Conservation (phyloP, 2,797 vertebrate species). For the Nannoperca obscura region DNA sequence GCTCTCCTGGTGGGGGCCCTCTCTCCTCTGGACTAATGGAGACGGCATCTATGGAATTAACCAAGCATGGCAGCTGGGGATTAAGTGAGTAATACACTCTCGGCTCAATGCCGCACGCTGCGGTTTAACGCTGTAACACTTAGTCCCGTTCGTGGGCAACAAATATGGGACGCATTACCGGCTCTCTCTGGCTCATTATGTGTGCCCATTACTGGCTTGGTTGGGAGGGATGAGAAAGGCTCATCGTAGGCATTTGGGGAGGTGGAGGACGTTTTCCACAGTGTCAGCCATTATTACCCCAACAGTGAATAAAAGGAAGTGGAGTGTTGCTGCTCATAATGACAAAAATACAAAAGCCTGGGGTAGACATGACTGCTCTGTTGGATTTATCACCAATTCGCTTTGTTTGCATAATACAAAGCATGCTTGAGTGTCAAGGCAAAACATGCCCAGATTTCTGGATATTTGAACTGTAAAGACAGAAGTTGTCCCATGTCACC, state of each 20-base stretch:
- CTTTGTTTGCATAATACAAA: constrained; percentile 24
- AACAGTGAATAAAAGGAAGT: constrained; percentile 35
- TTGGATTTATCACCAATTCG: constrained; percentile 28
- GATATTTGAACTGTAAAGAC: constrained; percentile 9
- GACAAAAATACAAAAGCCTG: constrained; percentile 37
- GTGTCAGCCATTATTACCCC: constrained; percentile 66
- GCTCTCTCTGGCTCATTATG: constrained; percentile 47
- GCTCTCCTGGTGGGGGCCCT: constrained; percentile 28
- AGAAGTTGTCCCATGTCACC: constrained; percentile 8
- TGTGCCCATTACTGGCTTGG: constrained; percentile 60
- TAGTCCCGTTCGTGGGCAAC: constrained; percentile 65
- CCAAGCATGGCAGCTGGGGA: constrained; percentile 63
- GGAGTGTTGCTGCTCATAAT: constrained; percentile 12
- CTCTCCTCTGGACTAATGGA: constrained; percentile 52
- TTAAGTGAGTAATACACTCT: constrained; percentile 66
- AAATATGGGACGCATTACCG: constrained; percentile 78
- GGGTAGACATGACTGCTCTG: constrained; percentile 10
- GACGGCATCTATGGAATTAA: constrained; percentile 70
- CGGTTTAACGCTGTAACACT: constrained; percentile 73
- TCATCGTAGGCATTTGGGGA: constrained; percentile 30
- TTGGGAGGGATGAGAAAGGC: constrained; percentile 55
- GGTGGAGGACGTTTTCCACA: constrained; percentile 63
- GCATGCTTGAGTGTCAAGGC: neutral
- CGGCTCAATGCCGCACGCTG: constrained; percentile 50
- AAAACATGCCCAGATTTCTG: constrained; percentile 8